Evolutionary conservation across 2,797 vertebrate species (phyloP), one percentile per base, ranked within the genome.

Genomic region (Takifugu rubripes): DNA sequence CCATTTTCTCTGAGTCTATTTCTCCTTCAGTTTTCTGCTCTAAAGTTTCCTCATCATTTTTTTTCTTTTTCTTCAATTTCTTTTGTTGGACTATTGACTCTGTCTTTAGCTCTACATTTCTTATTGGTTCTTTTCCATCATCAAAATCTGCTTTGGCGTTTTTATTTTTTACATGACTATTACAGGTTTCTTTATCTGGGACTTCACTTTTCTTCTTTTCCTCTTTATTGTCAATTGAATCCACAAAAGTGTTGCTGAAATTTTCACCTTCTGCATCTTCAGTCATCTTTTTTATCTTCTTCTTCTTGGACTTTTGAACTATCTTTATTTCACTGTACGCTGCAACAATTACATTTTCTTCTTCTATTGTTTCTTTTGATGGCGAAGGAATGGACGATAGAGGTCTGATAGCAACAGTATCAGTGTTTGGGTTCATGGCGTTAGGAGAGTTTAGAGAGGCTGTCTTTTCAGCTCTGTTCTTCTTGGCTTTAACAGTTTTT

Each of bases 291-390:
- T 36, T 25, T 9, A 40, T 40, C 24, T 21, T n/a, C 33, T 50
- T 29, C 15, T 65, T 60, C 27, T 62, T 72, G 5, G 15, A 4
- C 68, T 82, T 84, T 49, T 67, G 79, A 11, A 48, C 46, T 25
- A 10, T 11, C 46, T 24, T 25, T 24, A 9, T 7, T 12, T 40
- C 36, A 48, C 56, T 7, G 42, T 26, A 51, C 12, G 50, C 24
- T 53, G 54, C 36, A n/a, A 49, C 54, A 51, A 73, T 61, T 5
- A 46, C 55, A 9, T 40, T 78, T 40, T 59, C 52, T 40, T 68
- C 47, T 51, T 61, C 11, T 51, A 8, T 25, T 9, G 0, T 49
- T 33, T 36, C 52, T 40, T 21, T 66, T 80, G 10, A 2, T 26
- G 55, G 46, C 6, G 36, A 46, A n/a, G 61, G 24, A 1, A 55